Base-by-base conservation (phyloP, 2,888 invertebrate species). In the Empis livida region DNA sequence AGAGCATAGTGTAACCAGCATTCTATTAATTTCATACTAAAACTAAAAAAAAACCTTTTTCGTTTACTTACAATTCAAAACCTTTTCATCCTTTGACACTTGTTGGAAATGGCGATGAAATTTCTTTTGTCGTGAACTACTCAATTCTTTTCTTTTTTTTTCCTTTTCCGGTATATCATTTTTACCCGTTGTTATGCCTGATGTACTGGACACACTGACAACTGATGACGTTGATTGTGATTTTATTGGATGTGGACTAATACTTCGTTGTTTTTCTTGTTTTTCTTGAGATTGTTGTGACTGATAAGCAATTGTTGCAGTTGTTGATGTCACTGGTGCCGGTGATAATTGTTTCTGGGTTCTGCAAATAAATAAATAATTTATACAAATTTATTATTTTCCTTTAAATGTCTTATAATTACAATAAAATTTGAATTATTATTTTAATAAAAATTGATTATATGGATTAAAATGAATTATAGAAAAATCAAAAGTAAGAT, bases 61-160 rank as follows among this genome's bases (percentile, higher is more conserved):
- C 3, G 9, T 47, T 13, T 48, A 76, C 82, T 80, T 70, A 85
- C 84, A 87, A 69, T 90, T 89, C 59, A 92, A 78, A 56, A 91
- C 85, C 60, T 80, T 79, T 70, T 92, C 91, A 61, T 89, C 86
- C 17, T 80, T 79, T 42, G 86, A 80, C 56, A 90, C 87, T 65
- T 84, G 81, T 55, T 82, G 82, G 72, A 92, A 91, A 68, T 90
- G 85, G 53, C 90, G 76, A 63, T 85, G 84, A 71, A 92, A 92
- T 70, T 91, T 91, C 70, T 90, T 89, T 70, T 90, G 89, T 40
- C 89, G 73, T 43, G 84, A 67, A 50, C 65, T 65, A 47, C 67
- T 67, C 31, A 66, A 59, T 49, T 67, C 65, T 53, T 68, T 68
- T 53, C 64, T 61, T 52, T 68, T 68, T 55, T 67, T 68, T 49